Evolutionary conservation across 2,888 invertebrate genomes (phyloP), one percentile per base, ranked within the genome.

Genomic region (Thyatira batis): DNA sequence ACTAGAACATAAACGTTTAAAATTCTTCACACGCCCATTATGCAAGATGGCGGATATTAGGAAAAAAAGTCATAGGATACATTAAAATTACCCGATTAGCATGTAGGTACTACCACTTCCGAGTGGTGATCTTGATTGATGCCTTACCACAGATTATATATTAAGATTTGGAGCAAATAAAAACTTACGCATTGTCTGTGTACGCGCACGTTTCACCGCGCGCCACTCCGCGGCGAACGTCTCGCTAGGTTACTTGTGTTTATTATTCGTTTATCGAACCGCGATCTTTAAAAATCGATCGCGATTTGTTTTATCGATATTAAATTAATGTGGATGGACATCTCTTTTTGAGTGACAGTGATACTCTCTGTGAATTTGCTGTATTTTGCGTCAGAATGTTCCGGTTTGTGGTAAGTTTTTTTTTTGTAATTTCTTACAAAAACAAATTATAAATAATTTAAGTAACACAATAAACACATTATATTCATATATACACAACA

Each of bases 201-300:
- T 62, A 58, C 57, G 52, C 50, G 55, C 55, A 54, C 69, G 65
- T 63, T 67, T 78, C 67, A 53, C 59, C 60, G 77, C 64, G 67
- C 60, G 68, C 55, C 57, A 58, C 59, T 72, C 66, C 69, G 84
- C 69, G 39, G 8, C 39, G 39, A 39, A 39, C 39, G 39, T 39
- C 53, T 51, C 39, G 49, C 46, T 45, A 48, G 9, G 17, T 39
- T 39, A 17, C 39, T 39, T 39, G 39, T 39, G 39, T 39, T n/a
- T 17, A 39, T 39, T 17, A 63, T 63, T 65, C 43, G 28, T 61
- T 56, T 56, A 60, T 65, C 55, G 58, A 66, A 51, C 30, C 45
- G 39, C 50, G 53, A 21, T 43, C 49, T 62, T 67, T 54, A 39
- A 45, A 57, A 56, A 39, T 17, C 39, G 39, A 17, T 17, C 39